phyloP scores from a whole-genome alignment of 2,888 invertebrate species.

The Pristionchus japonicus region DNA sequence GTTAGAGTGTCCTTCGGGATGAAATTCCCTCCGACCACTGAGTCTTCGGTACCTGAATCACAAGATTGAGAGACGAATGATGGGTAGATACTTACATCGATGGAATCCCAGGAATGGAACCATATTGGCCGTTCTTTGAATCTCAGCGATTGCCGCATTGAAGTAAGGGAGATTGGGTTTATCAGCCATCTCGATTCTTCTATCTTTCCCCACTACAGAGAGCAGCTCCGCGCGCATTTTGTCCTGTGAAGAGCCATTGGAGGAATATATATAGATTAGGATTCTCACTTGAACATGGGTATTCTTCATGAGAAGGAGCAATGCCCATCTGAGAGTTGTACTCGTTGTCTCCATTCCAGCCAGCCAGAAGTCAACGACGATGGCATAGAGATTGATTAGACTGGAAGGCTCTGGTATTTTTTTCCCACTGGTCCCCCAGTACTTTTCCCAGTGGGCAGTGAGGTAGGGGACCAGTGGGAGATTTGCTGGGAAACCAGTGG shows the following conservation, averaged over 20 bases:
- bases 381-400: conserved; percentile 40
- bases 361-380: conserved; percentile 59
- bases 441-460: no score
- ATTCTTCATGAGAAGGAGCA: conserved; percentile 57
- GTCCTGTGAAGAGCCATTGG: conserved; percentile 45
- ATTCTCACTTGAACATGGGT: conserved; percentile 55
- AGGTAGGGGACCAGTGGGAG: no score
- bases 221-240: conserved; percentile 56
- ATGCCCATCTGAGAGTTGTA: conserved; percentile 57
- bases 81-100: not conserved
- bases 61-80: no score
- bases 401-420: no score
- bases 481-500: no score
- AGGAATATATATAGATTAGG: not conserved
- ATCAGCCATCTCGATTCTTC: conserved; percentile 54
- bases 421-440: no score
- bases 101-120: conserved; percentile 50
- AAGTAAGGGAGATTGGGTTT: conserved; percentile 45
- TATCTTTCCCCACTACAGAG: conserved; percentile 50
- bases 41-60: conserved; percentile 49
- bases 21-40: conserved; percentile 44
- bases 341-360: conserved; percentile 67
- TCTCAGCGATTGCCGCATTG: conserved; percentile 37
- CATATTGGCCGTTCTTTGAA: conserved; percentile 56
- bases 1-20: conserved; percentile 43